Percentiles rank a stretch among this genome's conserved stretches.
These are phyloP conservation scores for Sebastes fasciatus DNA, from an alignment of 2,113 vertebrate genomes.

Conservation along the genomic window DNA sequence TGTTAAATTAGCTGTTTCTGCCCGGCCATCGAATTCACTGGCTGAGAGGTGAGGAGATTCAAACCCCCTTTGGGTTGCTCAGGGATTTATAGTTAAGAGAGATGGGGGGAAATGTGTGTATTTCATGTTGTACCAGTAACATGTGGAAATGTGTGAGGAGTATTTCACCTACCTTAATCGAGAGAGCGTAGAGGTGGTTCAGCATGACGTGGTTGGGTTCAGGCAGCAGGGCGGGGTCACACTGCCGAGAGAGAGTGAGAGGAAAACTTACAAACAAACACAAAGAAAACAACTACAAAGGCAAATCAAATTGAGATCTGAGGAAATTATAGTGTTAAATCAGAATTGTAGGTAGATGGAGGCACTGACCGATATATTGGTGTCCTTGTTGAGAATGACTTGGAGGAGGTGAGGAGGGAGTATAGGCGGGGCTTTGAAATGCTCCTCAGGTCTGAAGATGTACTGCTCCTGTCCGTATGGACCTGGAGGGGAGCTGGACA, in stretches of 20 bases:
- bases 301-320: background rate
- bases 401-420: constrained; percentile 98
- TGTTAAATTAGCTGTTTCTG: background rate
- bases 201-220: constrained; percentile 99
- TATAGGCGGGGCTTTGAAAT: constrained; percentile 96
- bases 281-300: background rate
- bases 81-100: background rate
- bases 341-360: no score
- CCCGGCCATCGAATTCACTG: background rate
- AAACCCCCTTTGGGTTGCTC: background rate
- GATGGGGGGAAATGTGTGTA: background rate
- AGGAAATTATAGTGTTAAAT: background rate
- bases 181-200: constrained; percentile 96
- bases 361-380: constrained; percentile 94
- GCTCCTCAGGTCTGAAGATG: constrained; percentile 91
- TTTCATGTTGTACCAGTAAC: background rate
- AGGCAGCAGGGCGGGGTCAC: constrained; percentile 95
- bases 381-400: constrained; percentile 99
- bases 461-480: constrained; percentile 95
- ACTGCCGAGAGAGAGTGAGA: constrained; percentile 80
- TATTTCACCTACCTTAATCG: constrained; percentile 91
- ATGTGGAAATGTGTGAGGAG: background rate
- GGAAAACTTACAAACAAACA: background rate
- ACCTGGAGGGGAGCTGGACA: constrained; percentile 96
- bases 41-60: background rate